A percentile compares a stretch with the other conserved stretches of the same genome.
phyloP scores from a whole-genome alignment of 2,113 vertebrate species.

The Physeter macrocephalus region DNA sequence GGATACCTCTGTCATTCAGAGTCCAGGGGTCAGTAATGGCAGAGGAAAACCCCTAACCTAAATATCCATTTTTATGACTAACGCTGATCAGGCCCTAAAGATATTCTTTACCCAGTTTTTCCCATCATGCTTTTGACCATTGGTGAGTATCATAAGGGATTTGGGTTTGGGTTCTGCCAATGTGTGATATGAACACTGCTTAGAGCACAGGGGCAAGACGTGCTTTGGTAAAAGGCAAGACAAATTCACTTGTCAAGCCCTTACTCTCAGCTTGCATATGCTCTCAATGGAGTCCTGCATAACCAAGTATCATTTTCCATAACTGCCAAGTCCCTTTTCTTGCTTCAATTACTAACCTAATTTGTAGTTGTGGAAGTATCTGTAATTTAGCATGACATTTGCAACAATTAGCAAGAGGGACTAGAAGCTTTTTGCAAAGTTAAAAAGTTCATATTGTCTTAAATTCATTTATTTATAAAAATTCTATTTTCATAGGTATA shows the following conservation, averaged over 20 bases:
- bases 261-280: background rate
- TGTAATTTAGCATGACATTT: conserved; percentile 22
- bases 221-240: background rate
- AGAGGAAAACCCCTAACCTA: background rate
- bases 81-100: background rate
- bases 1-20: background rate
- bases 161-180: background rate
- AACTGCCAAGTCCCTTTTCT: background rate
- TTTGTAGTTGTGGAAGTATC: background rate
- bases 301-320: background rate
- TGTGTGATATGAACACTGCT: background rate
- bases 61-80: background rate
- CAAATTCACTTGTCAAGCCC: background rate
- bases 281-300: background rate
- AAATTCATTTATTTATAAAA: background rate
- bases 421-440: background rate
- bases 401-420: background rate
- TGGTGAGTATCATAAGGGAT: background rate
- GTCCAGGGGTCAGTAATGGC: background rate
- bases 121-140: background rate
- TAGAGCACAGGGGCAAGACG: background rate
- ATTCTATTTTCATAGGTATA: background rate
- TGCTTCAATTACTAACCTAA: background rate
- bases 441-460: background rate
- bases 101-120: background rate